These are phyloP conservation scores for Anas georgica DNA, from an alignment of 2,797 vertebrate genomes.

Conservation along the genomic window DNA sequence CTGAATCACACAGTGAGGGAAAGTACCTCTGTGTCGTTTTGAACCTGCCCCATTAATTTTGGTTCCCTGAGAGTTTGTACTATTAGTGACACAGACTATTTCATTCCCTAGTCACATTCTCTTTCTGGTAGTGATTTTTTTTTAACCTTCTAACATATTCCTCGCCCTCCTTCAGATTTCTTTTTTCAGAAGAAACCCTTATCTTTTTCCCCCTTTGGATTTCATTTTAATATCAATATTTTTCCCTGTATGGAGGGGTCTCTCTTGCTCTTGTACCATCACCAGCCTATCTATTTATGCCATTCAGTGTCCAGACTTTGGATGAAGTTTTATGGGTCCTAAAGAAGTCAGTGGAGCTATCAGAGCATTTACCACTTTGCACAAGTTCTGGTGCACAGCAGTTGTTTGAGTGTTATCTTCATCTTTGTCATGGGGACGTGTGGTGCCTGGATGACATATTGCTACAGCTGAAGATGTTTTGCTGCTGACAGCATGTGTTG, in stretches of 20 bases:
- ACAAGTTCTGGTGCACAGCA: neutral
- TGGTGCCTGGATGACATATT: neutral
- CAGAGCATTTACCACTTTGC: neutral
- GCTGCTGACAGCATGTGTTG: neutral
- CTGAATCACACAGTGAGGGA: neutral
- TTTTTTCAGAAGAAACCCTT: neutral
- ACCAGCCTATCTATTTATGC: neutral
- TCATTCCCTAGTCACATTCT: neutral
- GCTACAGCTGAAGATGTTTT: neutral
- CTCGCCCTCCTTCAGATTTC: neutral
- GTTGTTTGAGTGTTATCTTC: neutral
- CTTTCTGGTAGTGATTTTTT: neutral
- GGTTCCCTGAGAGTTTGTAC: neutral
- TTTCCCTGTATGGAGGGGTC: neutral
- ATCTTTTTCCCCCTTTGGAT: neutral
- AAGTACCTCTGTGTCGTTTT: neutral
- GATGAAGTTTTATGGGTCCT: neutral
- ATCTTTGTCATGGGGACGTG: neutral
- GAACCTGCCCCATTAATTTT: neutral
- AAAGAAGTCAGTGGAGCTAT: neutral
- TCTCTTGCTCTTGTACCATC: neutral
- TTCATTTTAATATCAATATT: neutral
- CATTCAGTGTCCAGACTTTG: neutral
- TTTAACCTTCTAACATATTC: neutral
- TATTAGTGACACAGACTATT: neutral